Percentiles rank a stretch among this genome's conserved stretches.
phyloP scores from a whole-genome alignment of 2,888 invertebrate genomes.

The Diadegma fenestrale region DNA sequence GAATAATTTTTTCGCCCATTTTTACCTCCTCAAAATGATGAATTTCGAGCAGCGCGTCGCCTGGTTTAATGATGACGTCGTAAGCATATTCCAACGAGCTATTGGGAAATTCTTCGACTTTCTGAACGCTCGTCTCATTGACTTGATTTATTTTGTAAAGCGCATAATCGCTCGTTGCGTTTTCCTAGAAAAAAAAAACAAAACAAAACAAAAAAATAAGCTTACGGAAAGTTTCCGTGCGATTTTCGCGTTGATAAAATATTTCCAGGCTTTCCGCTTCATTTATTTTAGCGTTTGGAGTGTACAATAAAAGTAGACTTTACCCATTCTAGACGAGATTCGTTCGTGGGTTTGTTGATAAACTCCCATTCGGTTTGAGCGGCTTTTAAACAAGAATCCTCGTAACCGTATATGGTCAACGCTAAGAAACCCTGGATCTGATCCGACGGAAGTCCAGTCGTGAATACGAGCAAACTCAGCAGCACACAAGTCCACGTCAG shows the following conservation, averaged over 20 bases:
- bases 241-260: neutral
- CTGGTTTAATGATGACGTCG: constrained; percentile 74
- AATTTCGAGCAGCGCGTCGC: constrained; percentile 76
- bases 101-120: constrained; percentile 53
- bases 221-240: neutral
- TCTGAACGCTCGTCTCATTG: constrained; percentile 59
- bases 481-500: constrained; percentile 71
- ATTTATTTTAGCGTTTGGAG: neutral
- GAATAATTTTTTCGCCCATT: neutral
- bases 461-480: constrained; percentile 68
- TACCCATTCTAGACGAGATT: constrained; percentile 77
- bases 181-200: constrained; percentile 73
- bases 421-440: constrained; percentile 70
- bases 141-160: constrained; percentile 72
- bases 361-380: constrained; percentile 78
- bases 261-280: neutral
- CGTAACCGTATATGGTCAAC: constrained; percentile 77
- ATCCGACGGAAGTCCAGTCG: constrained; percentile 59
- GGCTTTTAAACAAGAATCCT: constrained; percentile 76
- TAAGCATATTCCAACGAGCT: constrained; percentile 73
- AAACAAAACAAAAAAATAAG: constrained; percentile 1
- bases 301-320: constrained; percentile 46
- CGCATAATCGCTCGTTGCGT: constrained; percentile 71
- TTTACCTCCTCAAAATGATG: constrained; percentile 75
- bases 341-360: constrained; percentile 73